A percentile compares a stretch with the other conserved stretches of the same genome.
phyloP scores from a whole-genome alignment of 2,888 invertebrate genomes.

The Drosophila neonasuta region DNA sequence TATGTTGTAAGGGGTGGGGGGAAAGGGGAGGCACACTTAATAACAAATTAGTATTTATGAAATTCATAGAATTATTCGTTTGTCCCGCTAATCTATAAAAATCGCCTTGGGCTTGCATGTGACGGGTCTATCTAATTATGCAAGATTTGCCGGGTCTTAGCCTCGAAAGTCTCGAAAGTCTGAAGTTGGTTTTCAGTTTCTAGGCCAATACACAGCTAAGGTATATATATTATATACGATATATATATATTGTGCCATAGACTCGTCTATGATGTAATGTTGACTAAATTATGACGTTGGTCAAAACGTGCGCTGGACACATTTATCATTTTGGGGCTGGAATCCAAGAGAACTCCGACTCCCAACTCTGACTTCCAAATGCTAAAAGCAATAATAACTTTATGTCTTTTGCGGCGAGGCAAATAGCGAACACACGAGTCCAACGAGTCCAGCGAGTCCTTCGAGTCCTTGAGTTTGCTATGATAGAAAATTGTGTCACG shows the following conservation, averaged over 20 bases:
- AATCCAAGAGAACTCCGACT: conserved; percentile 2
- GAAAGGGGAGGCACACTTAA: conserved; percentile 14
- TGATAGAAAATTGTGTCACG: conserved; percentile 82
- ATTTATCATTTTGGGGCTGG: conserved; percentile 70
- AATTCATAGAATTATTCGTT: conserved; percentile 70
- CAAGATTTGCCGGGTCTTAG: conserved; percentile 58
- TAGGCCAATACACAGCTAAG: conserved; percentile 64
- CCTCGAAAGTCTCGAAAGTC: conserved; percentile 12
- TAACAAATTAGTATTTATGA: conserved; percentile 74
- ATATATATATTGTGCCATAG: conserved; percentile 2
- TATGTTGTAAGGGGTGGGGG: neutral
- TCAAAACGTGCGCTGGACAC: conserved; percentile 68
- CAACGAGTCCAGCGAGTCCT: conserved; percentile 15
- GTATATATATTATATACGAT: conserved; percentile 21
- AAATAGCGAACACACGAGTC: conserved; percentile 32
- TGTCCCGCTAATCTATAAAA: conserved; percentile 60
- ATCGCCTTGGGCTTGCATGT: conserved; percentile 60
- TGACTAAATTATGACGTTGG: conserved; percentile 69
- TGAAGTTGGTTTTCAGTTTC: conserved; percentile 47
- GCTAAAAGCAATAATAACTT: conserved; percentile 72
- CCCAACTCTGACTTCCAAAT: conserved; percentile 18
- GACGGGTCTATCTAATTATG: conserved; percentile 71
- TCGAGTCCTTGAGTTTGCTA: conserved; percentile 57
- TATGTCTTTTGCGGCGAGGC: conserved; percentile 64
- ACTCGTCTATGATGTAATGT: conserved; percentile 58